Base-by-base conservation (phyloP, 1,140 invertebrate species). In the Araneus ventricosus region DNA sequence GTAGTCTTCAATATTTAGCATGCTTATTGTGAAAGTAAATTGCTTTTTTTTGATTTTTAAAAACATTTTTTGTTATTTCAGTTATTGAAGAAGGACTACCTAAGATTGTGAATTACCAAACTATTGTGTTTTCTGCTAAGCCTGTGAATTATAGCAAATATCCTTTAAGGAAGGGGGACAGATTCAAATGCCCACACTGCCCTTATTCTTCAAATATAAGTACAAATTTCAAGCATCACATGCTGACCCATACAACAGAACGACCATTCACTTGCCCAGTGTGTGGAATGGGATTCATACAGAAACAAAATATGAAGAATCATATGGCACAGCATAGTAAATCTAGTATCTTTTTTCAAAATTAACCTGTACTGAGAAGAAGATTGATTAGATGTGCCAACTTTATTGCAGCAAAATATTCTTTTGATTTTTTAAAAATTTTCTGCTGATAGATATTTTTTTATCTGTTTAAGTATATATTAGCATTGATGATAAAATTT, bases 271-370 rank as follows among this genome's bases (percentile, higher is more conserved):
- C 84, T n/a, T 93, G 91, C 61, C 37, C 85, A 45, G 34, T 87
- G 10, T 93, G 91, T 93, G 91, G 91, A 59, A 93, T 93, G 91
- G 91, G 91, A 41, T 93, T 93, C 52, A 93, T 93, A 37, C 91
- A 93, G 41, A 93, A 93, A 41, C 91, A 93, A 41, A 93, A 93
- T 27, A 93, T 93, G 91, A 93, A 93, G 79, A 93, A 93, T 87
- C 91, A 93, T 80, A 79, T 93, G 67, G 41, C 79, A n/a, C 84
- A 93, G 39, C 91, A 93, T 61, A 52, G 22, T 7, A 93, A 93
- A 88, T 20, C 22, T 20, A 45, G 7, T 17, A 41, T 52, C 20
- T 20, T 34, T 37, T 34, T 75, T 37, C 17, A 30, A 75, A 27
- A 75, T 20, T 17, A 75, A 30, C 10, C n/a, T n/a, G n/a, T n/a